Percentiles rank a stretch among this genome's conserved stretches.
phyloP scores from a whole-genome alignment of 2,888 invertebrate genomes.

The Nemurella pictetii region DNA sequence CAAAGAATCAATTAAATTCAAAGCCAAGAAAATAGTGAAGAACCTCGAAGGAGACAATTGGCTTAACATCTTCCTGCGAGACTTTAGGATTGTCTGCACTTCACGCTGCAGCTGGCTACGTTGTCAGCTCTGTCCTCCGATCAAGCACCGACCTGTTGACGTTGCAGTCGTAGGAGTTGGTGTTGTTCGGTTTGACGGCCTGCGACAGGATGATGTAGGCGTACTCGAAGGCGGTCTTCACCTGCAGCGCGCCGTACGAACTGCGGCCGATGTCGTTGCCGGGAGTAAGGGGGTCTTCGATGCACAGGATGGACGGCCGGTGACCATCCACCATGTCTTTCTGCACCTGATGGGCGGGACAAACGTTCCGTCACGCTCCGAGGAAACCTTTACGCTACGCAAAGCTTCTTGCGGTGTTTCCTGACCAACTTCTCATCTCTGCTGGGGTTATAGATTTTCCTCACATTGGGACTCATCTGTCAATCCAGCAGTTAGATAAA shows the following conservation, averaged over 20 bases:
- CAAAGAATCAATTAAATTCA: no score
- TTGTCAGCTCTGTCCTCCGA: no score
- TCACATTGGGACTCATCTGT: no score
- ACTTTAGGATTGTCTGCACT: no score
- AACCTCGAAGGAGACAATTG: not conserved
- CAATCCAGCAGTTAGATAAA: no score
- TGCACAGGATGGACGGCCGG: constrained; percentile 90
- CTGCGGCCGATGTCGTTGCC: constrained; percentile 98
- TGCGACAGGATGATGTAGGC: constrained; percentile 85
- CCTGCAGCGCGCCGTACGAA: constrained; percentile 90
- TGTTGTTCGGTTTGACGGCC: constrained; percentile 64
- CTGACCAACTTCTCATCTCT: no score
- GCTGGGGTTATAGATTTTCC: no score
- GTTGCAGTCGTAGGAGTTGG: constrained; percentile 16
- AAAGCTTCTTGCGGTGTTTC: no score
- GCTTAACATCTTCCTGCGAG: no score
- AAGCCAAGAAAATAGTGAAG: no score
- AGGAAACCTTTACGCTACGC: no score
- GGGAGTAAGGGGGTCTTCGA: constrained; percentile 95
- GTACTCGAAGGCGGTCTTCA: constrained; percentile 94
- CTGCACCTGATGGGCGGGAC: constrained; percentile 60
- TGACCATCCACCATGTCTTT: constrained; percentile 94
- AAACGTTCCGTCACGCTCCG: not conserved
- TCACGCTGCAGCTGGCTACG: no score
- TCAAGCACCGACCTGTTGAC: constrained; percentile 6